Evolutionary conservation across 2,113 vertebrate genomes (phyloP).

Genomic region (Murina feae): DNA sequence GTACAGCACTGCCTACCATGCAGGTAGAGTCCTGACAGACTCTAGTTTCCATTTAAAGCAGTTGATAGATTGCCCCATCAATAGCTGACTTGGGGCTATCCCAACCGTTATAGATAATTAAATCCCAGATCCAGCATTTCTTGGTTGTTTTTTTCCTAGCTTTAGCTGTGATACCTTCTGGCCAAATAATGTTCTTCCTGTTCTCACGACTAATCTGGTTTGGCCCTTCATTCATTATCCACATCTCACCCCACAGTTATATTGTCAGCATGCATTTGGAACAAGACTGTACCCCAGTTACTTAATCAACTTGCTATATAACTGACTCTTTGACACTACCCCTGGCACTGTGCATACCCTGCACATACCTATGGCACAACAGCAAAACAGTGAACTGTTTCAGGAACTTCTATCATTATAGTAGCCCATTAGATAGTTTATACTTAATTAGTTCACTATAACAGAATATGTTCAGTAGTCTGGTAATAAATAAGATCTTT

Average conservation of each 20-base stretch:
- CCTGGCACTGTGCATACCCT: too few species aligned
- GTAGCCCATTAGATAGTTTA: neutral
- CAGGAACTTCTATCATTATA: neutral
- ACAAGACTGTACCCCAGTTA: neutral
- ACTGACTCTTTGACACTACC: neutral
- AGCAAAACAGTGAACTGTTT: neutral
- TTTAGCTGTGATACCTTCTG: neutral
- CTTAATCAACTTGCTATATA: neutral
- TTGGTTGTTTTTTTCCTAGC: neutral
- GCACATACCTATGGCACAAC: fast-evolving
- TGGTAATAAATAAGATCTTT: neutral
- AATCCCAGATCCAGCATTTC: neutral
- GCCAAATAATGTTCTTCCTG: neutral
- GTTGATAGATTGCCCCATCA: too few species aligned
- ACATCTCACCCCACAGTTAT: neutral
- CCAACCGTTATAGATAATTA: neutral
- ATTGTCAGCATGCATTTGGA: neutral
- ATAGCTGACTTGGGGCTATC: neutral
- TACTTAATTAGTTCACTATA: neutral
- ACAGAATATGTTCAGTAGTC: neutral
- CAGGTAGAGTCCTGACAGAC: fast-evolving
- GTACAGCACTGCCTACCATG: too few species aligned
- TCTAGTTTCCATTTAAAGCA: neutral
- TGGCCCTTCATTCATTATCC: neutral
- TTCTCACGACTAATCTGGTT: neutral